Evolutionary conservation across 2,888 invertebrate genomes (phyloP).

Genomic region (Pseudeuparius sepicola): DNA sequence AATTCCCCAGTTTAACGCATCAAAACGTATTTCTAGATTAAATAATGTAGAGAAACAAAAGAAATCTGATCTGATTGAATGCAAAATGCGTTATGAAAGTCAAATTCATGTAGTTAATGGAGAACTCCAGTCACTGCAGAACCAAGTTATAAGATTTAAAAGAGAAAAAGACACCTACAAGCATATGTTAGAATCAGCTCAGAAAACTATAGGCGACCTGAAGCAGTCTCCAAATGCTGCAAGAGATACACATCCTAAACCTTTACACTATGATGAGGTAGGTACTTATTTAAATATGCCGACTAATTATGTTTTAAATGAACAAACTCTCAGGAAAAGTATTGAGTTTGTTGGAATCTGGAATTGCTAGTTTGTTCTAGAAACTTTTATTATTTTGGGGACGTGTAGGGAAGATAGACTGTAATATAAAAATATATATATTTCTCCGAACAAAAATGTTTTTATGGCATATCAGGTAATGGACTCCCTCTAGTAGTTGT

Average conservation of each 20-base stretch:
- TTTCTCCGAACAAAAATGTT: too few relatives aligned
- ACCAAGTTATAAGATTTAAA: slow-evolving; percentile 70
- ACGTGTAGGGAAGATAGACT: too few relatives aligned
- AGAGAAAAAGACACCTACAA: slow-evolving; percentile 82
- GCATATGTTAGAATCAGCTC: slow-evolving; percentile 81
- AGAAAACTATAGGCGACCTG: slow-evolving; percentile 70
- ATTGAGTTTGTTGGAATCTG: too few relatives aligned
- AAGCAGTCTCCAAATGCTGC: slow-evolving; percentile 47
- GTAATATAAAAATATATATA: too few relatives aligned
- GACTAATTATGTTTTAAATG: too few relatives aligned
- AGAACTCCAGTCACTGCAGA: slow-evolving; percentile 73
- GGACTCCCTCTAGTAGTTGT: too few relatives aligned
- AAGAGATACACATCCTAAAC: slow-evolving; percentile 46
- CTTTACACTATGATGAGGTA: slow-evolving; percentile 65
- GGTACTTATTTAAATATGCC: slow-evolving; percentile 14
- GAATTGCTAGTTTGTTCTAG: too few relatives aligned
- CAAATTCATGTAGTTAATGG: slow-evolving; percentile 71
- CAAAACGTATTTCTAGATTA: slow-evolving; percentile 31
- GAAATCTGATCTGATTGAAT: slow-evolving; percentile 68
- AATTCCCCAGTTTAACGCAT: too few relatives aligned
- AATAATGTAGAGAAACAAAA: slow-evolving; percentile 59
- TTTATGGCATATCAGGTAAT: too few relatives aligned
- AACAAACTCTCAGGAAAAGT: too few relatives aligned
- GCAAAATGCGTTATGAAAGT: slow-evolving; percentile 76
- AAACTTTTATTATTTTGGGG: too few relatives aligned